Evolutionary conservation across 2,888 invertebrate species (phyloP).

Genomic region (Drosophila peninsularis): DNA sequence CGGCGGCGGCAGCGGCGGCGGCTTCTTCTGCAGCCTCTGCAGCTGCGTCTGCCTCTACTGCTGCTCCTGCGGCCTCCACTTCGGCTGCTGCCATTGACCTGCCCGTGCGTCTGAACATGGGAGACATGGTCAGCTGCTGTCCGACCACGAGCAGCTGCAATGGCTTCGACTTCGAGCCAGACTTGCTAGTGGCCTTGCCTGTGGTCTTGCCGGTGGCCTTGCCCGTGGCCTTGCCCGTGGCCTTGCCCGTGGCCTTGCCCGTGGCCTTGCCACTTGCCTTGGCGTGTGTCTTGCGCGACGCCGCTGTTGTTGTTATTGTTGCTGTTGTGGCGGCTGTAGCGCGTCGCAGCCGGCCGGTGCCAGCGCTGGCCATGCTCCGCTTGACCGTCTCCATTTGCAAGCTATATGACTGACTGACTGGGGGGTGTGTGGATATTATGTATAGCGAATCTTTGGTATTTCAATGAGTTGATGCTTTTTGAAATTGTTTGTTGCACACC

Average conservation of each 20-base stretch:
- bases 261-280: neutral
- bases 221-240: neutral
- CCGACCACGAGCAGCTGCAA: slow-evolving; percentile 40
- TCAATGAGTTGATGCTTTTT: neutral
- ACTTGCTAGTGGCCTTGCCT: too few species aligned
- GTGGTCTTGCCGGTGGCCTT: too few species aligned
- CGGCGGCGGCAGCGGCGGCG: too few species aligned
- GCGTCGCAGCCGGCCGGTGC: neutral
- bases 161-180: neutral
- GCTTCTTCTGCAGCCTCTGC: neutral
- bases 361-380: neutral
- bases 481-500: slow-evolving; percentile 1
- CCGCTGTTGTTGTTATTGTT: neutral
- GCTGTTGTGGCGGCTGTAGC: too few species aligned
- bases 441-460: neutral
- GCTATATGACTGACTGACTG: neutral
- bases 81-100: neutral
- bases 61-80: too few species aligned
- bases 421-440: neutral
- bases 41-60: neutral
- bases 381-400: neutral
- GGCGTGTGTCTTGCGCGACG: neutral
- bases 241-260: neutral
- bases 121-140: slow-evolving; percentile 27
- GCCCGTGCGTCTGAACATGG: neutral